These are phyloP conservation scores for Chaetophractus vellerosus DNA, from an alignment of 2,797 vertebrate species.

Conservation along the genomic window DNA sequence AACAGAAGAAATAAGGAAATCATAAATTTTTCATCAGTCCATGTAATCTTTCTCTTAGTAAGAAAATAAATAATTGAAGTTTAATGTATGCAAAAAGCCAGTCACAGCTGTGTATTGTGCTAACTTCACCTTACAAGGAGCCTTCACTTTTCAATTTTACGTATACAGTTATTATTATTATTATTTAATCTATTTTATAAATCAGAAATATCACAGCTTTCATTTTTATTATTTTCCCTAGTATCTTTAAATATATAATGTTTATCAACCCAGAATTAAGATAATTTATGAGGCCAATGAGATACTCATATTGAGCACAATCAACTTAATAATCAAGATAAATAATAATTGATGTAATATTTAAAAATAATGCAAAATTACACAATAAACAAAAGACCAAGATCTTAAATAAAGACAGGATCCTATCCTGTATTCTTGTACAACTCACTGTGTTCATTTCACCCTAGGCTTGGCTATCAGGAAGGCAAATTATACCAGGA, in stretches of 20 bases:
- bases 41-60: background rate
- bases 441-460: background rate
- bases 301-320: background rate
- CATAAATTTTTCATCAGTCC: background rate
- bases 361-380: background rate
- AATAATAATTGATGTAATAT: background rate
- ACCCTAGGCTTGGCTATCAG: background rate
- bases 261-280: background rate
- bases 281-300: rapidly evolving
- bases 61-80: background rate
- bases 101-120: background rate
- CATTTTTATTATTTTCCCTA: background rate
- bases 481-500: background rate
- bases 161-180: too few species aligned
- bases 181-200: background rate
- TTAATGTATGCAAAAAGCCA: background rate
- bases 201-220: background rate
- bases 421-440: background rate
- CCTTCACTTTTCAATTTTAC: background rate
- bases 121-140: background rate
- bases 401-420: background rate
- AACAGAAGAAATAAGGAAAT: background rate
- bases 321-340: background rate
- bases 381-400: background rate
- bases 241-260: background rate